These are phyloP conservation scores for Picathartes gymnocephalus DNA, from an alignment of 2,113 vertebrate genomes.

Conservation along the genomic window DNA sequence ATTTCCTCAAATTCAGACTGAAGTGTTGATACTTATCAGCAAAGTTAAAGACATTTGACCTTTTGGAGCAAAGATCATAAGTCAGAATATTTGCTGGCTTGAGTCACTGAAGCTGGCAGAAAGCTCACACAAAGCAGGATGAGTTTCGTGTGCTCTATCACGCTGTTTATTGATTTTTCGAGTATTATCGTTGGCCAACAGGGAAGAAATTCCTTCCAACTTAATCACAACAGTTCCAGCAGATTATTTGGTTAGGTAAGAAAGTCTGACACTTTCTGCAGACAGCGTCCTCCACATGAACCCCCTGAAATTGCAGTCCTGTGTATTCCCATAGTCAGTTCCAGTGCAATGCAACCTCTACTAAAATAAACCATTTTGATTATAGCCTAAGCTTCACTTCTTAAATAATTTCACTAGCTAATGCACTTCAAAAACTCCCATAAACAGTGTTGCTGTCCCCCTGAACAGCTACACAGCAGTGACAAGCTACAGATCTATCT, in stretches of 20 bases:
- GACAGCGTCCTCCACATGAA: slow-evolving; percentile 76
- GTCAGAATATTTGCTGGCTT: slow-evolving; percentile 18
- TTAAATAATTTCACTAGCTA: slow-evolving; percentile 35
- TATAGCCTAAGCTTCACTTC: slow-evolving; percentile 1
- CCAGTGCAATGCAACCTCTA: neutral
- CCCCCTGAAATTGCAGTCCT: neutral
- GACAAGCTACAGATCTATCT: neutral
- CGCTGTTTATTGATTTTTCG: slow-evolving; percentile 76
- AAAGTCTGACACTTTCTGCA: slow-evolving; percentile 65
- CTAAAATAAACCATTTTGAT: slow-evolving; percentile 38
- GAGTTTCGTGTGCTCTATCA: slow-evolving; percentile 41
- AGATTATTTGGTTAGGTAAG: slow-evolving; percentile 80
- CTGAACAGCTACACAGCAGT: neutral
- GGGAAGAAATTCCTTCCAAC: slow-evolving; percentile 78
- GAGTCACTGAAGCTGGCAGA: neutral
- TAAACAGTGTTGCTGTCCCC: neutral
- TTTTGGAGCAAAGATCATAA: neutral
- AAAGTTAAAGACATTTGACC: slow-evolving; percentile 20
- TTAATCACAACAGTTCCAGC: slow-evolving; percentile 77
- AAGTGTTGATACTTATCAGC: neutral
- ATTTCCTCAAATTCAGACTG: neutral
- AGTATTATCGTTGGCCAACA: slow-evolving; percentile 75
- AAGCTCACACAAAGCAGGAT: neutral
- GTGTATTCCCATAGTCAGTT: neutral
- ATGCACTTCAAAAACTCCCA: neutral